A percentile compares a stretch with the other conserved stretches of the same genome.
These are phyloP conservation scores for Dolichomitus sp. DNA, from an alignment of 2,888 invertebrate genomes.

Conservation along the genomic window DNA sequence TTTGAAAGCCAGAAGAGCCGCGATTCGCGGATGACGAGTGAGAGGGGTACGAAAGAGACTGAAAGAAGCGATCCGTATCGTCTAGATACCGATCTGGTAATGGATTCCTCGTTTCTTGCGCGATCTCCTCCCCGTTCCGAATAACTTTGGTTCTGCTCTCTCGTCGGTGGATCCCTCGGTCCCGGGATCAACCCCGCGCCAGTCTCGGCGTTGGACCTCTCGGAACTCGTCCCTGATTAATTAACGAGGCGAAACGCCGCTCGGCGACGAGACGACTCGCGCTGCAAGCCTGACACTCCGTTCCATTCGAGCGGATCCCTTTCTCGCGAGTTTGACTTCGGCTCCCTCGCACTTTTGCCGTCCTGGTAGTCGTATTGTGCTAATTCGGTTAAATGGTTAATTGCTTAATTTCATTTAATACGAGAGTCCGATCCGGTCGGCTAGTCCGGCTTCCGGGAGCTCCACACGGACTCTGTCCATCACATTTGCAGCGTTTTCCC, in stretches of 20 bases:
- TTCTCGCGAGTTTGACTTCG: conserved; percentile 46
- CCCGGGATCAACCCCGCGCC: conserved; percentile 4
- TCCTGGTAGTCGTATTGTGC: conserved; percentile 61
- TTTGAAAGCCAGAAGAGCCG: conserved; percentile 10
- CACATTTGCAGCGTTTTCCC: conserved; percentile 35
- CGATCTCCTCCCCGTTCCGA: conserved; percentile 56
- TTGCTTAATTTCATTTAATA: conserved; percentile 84
- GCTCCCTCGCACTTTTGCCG: conserved; percentile 38
- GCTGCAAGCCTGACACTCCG: conserved; percentile 67
- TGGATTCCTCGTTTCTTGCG: conserved; percentile 62
- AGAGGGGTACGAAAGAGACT: conserved; percentile 2
- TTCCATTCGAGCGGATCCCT: conserved; percentile 55
- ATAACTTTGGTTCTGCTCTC: conserved; percentile 58
- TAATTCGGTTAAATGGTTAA: conserved; percentile 84
- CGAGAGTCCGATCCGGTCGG: conserved; percentile 75
- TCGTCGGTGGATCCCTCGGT: conserved; percentile 17
- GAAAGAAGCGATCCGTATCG: conserved; percentile 64
- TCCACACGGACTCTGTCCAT: conserved; percentile 35
- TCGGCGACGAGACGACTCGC: conserved; percentile 40
- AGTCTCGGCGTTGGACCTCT: conserved; percentile 65
- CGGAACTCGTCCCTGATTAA: conserved; percentile 80
- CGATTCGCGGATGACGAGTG: conserved; percentile 24
- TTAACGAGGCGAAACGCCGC: conserved; percentile 76
- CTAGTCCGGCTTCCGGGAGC: conserved; percentile 62
- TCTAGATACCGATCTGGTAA: conserved; percentile 75